Base-by-base conservation (phyloP, 2,888 invertebrate species). In the Pterostichus niger region DNA sequence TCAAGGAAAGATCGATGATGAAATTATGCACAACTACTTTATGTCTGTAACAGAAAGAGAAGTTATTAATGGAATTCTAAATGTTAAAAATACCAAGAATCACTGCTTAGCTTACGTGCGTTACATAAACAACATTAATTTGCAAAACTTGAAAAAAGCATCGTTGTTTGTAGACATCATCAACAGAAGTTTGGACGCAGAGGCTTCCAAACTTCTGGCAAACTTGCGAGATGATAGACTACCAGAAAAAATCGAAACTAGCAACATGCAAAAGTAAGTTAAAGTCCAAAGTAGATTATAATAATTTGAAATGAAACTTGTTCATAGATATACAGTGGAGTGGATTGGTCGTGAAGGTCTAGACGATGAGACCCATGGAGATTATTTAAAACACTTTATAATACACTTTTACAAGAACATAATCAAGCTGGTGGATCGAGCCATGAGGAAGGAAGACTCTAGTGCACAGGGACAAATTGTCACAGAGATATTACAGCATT, bases 21-120 rank as follows among this genome's bases (percentile, higher is more conserved):
- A 98, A 79, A 95, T 95, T 0, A 98, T 97, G 94, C 99, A 99
- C 88, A 99, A 98, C 90, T 99, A 99, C 89, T 99, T 98, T 88
- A 99, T 99, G 99, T 98, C 99, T 83, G 99, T 99, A 31, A 99
- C 99, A 0, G 99, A 99, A 91, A 92, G 99, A 61, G 99, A 99
- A 91, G 98, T 99, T 0, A 98, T 98, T 86, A 97, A 98, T 87
- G 99, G 99, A 0, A 93, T 99, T 5, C 90, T 99, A 15, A 96
- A 95, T 87, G 98, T 98, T 0, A 96, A 96, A 88, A 97, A 98
- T 88, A 98, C 97, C 0, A 96, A 97, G 89, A 98, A 98, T 87
- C 98, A 99, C 89, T 98, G 98, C 87, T 91, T 99, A 59, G 98
- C 98, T 0, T 99, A 99, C 90, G 94, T 97, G 3, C 93, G 99